A percentile compares a stretch with the other conserved stretches of the same genome.
These are phyloP conservation scores for Neelides sp. DNA, from an alignment of 1,140 invertebrate species.

Conservation along the genomic window DNA sequence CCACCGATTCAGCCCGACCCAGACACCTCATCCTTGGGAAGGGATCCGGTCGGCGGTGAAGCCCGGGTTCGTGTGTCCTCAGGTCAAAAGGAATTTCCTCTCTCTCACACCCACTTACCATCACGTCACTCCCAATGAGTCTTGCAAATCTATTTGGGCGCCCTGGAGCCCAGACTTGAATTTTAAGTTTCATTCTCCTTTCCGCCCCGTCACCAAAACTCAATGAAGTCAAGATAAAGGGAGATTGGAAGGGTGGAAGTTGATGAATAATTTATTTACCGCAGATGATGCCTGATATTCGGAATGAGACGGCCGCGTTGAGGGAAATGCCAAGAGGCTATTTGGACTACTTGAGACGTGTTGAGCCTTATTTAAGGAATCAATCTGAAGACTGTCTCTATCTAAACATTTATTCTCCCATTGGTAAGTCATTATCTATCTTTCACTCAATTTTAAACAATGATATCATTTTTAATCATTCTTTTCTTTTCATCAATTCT, in stretches of 20 bases:
- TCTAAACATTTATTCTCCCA: slow-evolving; percentile 84
- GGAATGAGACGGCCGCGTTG: slow-evolving; percentile 59
- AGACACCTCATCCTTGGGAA: slow-evolving; percentile 77
- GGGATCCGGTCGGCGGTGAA: slow-evolving; percentile 46
- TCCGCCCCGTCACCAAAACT: no score
- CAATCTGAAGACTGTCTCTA: slow-evolving; percentile 87
- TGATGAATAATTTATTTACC: no score
- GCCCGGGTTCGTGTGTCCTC: slow-evolving; percentile 30
- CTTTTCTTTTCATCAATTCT: no score
- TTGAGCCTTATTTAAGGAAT: slow-evolving; percentile 58
- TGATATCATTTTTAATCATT: background rate
- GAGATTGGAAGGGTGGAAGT: no score
- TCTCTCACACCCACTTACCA: no score
- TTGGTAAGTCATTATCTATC: slow-evolving; percentile 53
- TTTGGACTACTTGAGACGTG: slow-evolving; percentile 51
- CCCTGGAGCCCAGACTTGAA: no score
- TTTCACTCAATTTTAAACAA: background rate
- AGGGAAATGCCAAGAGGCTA: slow-evolving; percentile 48
- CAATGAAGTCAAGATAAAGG: no score
- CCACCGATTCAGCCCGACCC: slow-evolving; percentile 67
- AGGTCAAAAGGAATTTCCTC: slow-evolving; percentile 20
- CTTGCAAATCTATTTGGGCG: no score
- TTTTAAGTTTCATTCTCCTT: no score
- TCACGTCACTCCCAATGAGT: no score
- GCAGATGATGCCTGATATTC: slow-evolving; percentile 63